Conservation (phyloP, 2,113 vertebrate species). For the Paradisaea rubra region DNA sequence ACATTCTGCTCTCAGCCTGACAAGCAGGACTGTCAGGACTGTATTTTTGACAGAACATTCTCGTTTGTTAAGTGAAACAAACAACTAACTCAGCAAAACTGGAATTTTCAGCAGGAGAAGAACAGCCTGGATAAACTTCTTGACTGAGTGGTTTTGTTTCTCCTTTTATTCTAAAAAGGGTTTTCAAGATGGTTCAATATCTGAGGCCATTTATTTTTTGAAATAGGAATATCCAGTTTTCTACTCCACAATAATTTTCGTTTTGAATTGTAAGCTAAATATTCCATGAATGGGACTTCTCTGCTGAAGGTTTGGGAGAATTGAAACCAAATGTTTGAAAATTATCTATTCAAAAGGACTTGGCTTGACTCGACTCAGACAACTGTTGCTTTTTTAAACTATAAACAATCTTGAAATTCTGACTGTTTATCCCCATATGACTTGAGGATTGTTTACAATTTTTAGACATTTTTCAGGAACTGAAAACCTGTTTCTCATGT, state of each 20-base stretch:
- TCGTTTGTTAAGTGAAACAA: not conserved
- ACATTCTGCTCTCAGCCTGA: not conserved
- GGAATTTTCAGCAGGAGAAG: not conserved
- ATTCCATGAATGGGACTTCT: not conserved
- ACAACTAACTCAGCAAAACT: not conserved
- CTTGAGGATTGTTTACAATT: slow-evolving; percentile 37
- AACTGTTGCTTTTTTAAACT: not conserved
- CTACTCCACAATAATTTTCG: not conserved
- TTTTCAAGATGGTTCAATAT: not conserved
- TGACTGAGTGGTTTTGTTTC: not conserved
- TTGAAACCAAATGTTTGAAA: slow-evolving; percentile 55
- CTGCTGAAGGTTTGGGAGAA: not conserved
- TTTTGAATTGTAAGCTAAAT: not conserved
- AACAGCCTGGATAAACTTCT: not conserved
- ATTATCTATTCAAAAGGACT: not conserved
- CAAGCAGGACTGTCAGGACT: not conserved
- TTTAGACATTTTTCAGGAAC: slow-evolving; percentile 19
- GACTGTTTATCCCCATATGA: slow-evolving; percentile 31
- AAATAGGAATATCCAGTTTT: not conserved
- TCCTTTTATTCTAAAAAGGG: not conserved
- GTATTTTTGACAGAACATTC: not conserved
- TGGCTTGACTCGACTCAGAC: not conserved
- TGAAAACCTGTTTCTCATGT: slow-evolving; percentile 28
- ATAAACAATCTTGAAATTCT: slow-evolving; percentile 37
- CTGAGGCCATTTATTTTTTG: not conserved